Conservation (phyloP, 1,140 invertebrate genomes). For the Tribolium madens region DNA sequence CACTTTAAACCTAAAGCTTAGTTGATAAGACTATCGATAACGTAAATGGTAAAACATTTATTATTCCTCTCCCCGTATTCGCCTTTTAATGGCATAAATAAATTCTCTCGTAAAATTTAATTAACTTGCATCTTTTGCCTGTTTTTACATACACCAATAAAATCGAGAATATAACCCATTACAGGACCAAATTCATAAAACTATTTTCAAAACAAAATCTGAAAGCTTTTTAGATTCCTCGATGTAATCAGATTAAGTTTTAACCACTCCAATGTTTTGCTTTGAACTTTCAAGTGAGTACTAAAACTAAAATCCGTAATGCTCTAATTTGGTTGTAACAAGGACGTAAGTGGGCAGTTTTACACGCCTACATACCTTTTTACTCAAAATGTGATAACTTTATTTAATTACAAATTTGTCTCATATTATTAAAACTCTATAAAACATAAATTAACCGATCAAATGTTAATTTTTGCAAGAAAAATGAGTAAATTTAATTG, state of each 20-base stretch:
- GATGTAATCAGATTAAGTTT: slow-evolving; percentile 15
- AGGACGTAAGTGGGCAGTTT: neutral
- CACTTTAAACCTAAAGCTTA: slow-evolving; percentile 39
- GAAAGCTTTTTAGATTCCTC: neutral
- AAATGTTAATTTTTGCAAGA: no score
- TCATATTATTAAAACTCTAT: neutral
- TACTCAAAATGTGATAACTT: no score
- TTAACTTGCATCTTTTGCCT: slow-evolving; percentile 8
- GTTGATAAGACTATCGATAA: slow-evolving; percentile 37
- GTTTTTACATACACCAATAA: neutral
- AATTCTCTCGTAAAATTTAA: slow-evolving; percentile 25
- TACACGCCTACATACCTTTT: neutral
- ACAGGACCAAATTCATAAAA: no score
- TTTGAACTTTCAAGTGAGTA: neutral
- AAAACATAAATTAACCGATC: no score
- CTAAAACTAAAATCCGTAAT: slow-evolving; percentile 9
- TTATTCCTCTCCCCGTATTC: slow-evolving; percentile 8
- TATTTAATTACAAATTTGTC: neutral
- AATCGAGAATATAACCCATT: neutral
- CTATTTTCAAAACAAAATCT: neutral
- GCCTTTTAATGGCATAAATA: slow-evolving; percentile 32
- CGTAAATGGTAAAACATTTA: slow-evolving; percentile 33
- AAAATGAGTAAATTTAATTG: neutral
- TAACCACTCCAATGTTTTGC: slow-evolving; percentile 6
- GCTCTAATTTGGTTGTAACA: slow-evolving; percentile 12